Evolutionary conservation across 2,888 invertebrate genomes (phyloP), one percentile per base, ranked within the genome.

Genomic region (Lingula anatina): DNA sequence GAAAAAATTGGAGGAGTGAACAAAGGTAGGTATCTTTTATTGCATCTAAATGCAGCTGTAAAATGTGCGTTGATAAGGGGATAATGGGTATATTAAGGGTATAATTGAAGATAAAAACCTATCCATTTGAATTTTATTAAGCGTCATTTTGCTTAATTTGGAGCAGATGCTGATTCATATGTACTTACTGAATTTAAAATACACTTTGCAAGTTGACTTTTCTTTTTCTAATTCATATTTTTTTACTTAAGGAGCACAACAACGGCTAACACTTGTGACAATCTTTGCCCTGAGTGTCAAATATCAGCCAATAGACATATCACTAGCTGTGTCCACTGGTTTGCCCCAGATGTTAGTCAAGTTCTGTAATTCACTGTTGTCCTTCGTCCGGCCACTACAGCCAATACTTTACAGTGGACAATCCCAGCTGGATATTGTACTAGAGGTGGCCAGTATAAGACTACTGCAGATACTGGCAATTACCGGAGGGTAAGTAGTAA

Each of bases 231-330:
- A n/a, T n/a, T n/a, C n/a, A n/a, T n/a, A n/a, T 31, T 28, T 5
- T 35, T 23, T 24, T 26, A 36, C 31, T 49, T 35, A 57, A 73
- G 73, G 66, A 40, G 60, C 66, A 0, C 57, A 76, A 49, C 76
- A 77, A 47, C 78, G 80, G 42, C 63, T 82, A 44, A 70, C 81
- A 50, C 68, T 82, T 41, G 70, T 81, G 31, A 81, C 80, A 0
- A 72, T 83, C 7, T 83, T 83, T 66, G 80, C 81, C 3, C 67
- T 84, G 53, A 83, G 82, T 64, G 79, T 81, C 7, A 78, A 79
- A 52, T 83, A 82, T 64, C 76, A 80, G 54, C 78, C 83, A 0
- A 76, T 78, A 46, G 84, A 84, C 68, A 74, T 84, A 27, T 77
- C 78, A n/a, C 76, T 83, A 37, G 80, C 82, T 1, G 81, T 84